Evolutionary conservation across 2,888 invertebrate genomes (phyloP), one percentile per base, ranked within the genome.

Genomic region (Sycophila texana): DNA sequence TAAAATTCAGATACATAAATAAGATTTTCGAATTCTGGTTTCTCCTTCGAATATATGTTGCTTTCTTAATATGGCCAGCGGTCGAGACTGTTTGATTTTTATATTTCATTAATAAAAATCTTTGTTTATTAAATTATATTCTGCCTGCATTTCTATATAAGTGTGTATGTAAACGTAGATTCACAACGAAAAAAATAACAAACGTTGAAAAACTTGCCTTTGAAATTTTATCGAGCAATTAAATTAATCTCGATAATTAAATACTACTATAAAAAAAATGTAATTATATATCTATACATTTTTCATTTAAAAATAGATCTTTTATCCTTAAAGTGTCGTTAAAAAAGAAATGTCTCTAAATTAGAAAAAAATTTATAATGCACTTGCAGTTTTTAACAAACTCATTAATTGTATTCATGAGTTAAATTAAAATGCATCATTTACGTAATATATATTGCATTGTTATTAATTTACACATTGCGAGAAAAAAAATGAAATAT

Each of bases 121-220:
- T 75, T 58, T 75, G 55, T 78, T 63, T 78, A 78, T 73, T 73
- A 49, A 39, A 78, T 10, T 51, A 26, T 26, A 26, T 80, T 77
- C 14, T 66, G 49, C 30, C 74, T 55, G 49, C 47, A 18, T 63
- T 67, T 74, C 75, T 57, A 67, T 79, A 71, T 20, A 20, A 67
- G 60, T 70, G 63, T 70, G 68, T 61, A n/a, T 72, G 55, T 73
- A 26, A 74, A 71, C 47, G 30, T 79, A 79, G 75, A 75, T n/a
- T 70, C 39, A 81, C 81, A 81, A 79, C 81, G 81, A 79, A 81
- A 74, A 72, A 70, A 51, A 63, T 74, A 76, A 74, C 66, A 53
- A 79, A 74, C 65, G 72, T 79, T 76, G 73, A 74, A 60, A 77
- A 79, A 73, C 79, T 79, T 81, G 79, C 79, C 81, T 79, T 81